Evolutionary conservation across 2,113 vertebrate species (phyloP).

Genomic region (Urocitellus parryii): DNA sequence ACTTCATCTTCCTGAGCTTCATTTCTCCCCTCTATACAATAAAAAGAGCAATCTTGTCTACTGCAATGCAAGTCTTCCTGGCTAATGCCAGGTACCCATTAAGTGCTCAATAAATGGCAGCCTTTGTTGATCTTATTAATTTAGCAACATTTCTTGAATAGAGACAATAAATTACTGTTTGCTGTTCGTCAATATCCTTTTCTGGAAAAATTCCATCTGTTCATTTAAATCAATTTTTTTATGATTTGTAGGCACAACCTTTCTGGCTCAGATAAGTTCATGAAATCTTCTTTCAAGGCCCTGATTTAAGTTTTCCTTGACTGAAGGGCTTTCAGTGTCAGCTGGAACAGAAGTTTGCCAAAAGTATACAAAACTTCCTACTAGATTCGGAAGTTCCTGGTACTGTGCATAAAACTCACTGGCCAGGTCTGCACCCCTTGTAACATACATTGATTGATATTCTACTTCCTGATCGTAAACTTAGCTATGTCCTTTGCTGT

Average conservation of each 20-base stretch:
- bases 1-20: not conserved
- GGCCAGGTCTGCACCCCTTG: too few species aligned
- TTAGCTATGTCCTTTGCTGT: not conserved
- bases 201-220: not conserved
- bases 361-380: not conserved
- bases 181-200: fast-evolving
- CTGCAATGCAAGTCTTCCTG: too few species aligned
- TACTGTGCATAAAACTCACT: not conserved
- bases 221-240: not conserved
- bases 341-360: not conserved
- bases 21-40: not conserved
- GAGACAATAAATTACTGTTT: not conserved
- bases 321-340: not conserved
- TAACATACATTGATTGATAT: too few species aligned
- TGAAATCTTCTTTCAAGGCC: not conserved
- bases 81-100: not conserved
- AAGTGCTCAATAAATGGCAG: not conserved
- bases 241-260: not conserved
- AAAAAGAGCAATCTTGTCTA: fast-evolving
- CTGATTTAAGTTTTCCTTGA: not conserved
- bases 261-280: not conserved
- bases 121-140: not conserved
- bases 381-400: not conserved
- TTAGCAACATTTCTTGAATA: not conserved
- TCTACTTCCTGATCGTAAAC: too few species aligned